A percentile compares a stretch with the other conserved stretches of the same genome.
Evolutionary conservation across 2,888 invertebrate species (phyloP).

Genomic region (Argyresthia goedartella): DNA sequence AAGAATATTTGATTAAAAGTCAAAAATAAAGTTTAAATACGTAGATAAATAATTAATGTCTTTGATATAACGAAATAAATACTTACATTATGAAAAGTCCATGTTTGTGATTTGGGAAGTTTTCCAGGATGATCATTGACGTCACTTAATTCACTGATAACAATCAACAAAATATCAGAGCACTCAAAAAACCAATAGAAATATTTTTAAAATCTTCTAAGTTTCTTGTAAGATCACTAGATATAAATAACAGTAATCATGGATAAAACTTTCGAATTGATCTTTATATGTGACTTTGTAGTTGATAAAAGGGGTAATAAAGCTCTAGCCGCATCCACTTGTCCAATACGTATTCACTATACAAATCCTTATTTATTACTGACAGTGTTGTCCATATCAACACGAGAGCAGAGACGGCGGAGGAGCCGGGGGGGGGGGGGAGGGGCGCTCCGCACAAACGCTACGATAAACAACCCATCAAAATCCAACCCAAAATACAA

Average conservation of each 20-base stretch:
- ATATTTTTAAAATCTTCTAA: conserved; percentile 32
- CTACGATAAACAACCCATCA: conserved; percentile 38
- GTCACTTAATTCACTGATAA: conserved; percentile 14
- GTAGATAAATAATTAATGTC: no score
- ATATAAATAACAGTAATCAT: conserved; percentile 21
- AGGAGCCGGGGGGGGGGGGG: conserved; percentile 47
- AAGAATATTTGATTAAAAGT: no score
- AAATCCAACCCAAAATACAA: conserved; percentile 30
- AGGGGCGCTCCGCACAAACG: conserved; percentile 50
- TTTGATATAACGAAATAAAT: no score
- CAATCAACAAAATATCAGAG: conserved; percentile 24
- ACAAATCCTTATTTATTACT: conserved; percentile 72
- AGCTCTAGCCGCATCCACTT: conserved; percentile 43
- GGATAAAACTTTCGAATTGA: conserved; percentile 1
- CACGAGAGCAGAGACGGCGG: conserved; percentile 9
- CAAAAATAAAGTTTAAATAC: no score
- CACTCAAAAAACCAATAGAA: conserved; percentile 26
- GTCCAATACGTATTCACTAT: conserved; percentile 65
- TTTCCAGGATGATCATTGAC: conserved; percentile 37
- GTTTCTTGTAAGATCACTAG: conserved; percentile 55
- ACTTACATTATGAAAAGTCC: conserved; percentile 53
- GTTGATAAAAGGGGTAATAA: conserved; percentile 22
- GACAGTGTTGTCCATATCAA: conserved; percentile 61
- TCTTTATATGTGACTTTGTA: not conserved
- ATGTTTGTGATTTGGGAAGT: conserved; percentile 29